These are phyloP conservation scores for Tapirus indicus DNA, from an alignment of 2,797 vertebrate genomes.

Conservation along the genomic window DNA sequence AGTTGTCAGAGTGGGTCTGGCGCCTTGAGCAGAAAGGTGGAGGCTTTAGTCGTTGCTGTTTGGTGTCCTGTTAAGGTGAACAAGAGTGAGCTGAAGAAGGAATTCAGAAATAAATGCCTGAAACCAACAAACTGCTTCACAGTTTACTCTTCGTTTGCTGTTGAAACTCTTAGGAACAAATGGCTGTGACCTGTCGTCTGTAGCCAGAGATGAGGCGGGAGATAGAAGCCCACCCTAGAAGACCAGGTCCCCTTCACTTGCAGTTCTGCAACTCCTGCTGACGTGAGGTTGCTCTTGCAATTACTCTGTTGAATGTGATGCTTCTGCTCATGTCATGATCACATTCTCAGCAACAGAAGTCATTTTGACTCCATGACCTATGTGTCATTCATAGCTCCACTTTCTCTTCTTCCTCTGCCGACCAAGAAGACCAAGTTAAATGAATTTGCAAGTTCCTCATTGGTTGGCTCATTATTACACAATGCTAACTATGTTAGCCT, in stretches of 20 bases:
- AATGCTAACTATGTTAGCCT: not conserved
- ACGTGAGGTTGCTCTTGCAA: not conserved
- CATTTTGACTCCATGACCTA: not conserved
- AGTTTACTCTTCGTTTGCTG: not conserved
- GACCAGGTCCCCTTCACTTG: not conserved
- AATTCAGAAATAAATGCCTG: not conserved
- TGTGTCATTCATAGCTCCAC: not conserved
- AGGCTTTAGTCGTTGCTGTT: not conserved
- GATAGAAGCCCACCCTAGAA: not conserved
- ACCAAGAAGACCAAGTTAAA: not conserved
- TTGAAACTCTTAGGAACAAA: conserved; percentile 44
- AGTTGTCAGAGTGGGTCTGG: not conserved
- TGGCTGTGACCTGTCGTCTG: not conserved
- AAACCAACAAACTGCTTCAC: not conserved
- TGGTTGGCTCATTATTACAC: not conserved
- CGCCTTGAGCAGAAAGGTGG: not conserved
- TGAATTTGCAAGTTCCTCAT: conserved; percentile 2
- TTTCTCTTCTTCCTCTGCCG: not conserved
- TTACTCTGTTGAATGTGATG: not conserved
- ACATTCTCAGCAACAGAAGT: not conserved
- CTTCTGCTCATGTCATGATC: not conserved
- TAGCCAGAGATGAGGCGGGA: not conserved
- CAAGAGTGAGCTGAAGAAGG: not conserved
- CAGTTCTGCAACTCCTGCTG: not conserved
- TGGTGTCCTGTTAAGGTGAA: not conserved